phyloP scores from a whole-genome alignment of 92 coral and sea anemone species.

The Montipora capitata region DNA sequence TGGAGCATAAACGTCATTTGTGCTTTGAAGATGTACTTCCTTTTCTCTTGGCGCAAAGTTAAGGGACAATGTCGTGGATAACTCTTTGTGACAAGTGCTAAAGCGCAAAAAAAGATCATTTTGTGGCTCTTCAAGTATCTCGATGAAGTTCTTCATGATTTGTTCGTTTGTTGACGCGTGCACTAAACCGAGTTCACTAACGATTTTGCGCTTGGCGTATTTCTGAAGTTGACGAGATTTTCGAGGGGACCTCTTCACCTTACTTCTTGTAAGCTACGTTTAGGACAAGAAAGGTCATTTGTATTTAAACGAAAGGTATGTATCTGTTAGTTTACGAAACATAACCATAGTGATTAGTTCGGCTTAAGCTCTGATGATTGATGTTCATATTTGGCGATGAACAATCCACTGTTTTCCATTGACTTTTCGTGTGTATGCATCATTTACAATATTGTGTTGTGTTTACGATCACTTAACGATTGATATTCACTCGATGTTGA shows the following conservation, averaged over 20 bases:
- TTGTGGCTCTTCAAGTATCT: no score
- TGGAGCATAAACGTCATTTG: not conserved
- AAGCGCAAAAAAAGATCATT: no score
- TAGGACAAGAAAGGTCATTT: not conserved
- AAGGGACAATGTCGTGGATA: not conserved
- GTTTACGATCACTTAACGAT: conserved; percentile 3
- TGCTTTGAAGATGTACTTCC: not conserved
- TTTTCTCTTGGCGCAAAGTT: not conserved
- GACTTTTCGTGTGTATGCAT: conserved; percentile 24
- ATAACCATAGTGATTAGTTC: not conserved
- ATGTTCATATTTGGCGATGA: conserved; percentile 41
- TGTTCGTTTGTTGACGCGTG: not conserved
- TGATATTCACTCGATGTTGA: no score
- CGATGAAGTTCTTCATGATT: not conserved
- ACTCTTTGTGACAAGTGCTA: not conserved
- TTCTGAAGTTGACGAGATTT: not conserved
- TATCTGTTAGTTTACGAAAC: not conserved
- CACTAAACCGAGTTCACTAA: not conserved
- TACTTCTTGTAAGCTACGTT: not conserved
- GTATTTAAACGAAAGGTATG: conserved; percentile 3
- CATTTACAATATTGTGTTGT: conserved; percentile 28
- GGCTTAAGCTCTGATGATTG: not conserved
- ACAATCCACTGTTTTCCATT: conserved; percentile 26
- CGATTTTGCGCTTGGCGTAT: conserved; percentile 17
- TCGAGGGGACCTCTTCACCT: conserved; percentile 7